Evolutionary conservation across 2,797 vertebrate genomes (phyloP).

Genomic region (Acanthurus tractus): DNA sequence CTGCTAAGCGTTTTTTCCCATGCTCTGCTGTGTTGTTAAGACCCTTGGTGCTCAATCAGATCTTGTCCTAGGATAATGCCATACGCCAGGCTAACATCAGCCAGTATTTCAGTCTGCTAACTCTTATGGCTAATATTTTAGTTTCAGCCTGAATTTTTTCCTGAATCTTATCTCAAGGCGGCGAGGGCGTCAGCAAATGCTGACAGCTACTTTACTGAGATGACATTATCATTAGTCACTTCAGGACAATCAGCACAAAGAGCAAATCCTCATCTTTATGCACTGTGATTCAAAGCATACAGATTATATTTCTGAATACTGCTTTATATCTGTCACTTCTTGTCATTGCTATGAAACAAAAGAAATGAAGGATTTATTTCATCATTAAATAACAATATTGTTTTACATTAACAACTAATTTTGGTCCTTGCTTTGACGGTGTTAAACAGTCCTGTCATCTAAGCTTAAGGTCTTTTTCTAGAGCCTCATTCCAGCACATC

Average conservation of each 20-base stretch:
- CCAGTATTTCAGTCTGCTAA: not conserved
- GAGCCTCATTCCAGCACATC: not conserved
- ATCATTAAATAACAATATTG: too few species aligned
- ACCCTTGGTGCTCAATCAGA: too few species aligned
- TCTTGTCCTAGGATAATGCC: too few species aligned
- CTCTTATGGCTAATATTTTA: not conserved
- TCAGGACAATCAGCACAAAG: not conserved
- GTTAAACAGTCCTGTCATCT: constrained; percentile 8
- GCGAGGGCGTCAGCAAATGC: not conserved
- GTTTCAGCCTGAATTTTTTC: not conserved
- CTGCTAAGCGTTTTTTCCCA: not conserved
- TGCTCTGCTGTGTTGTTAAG: not conserved
- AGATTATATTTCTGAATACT: not conserved
- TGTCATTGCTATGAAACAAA: not conserved
- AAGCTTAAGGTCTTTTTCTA: not conserved
- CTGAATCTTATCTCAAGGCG: not conserved
- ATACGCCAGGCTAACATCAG: not conserved
- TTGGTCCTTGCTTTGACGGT: not conserved
- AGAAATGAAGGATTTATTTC: not conserved
- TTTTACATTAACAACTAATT: too few species aligned
- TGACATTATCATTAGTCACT: not conserved
- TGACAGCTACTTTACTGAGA: not conserved
- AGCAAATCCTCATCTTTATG: not conserved
- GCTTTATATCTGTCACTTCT: not conserved
- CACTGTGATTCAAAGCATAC: not conserved